A percentile compares a stretch with the other conserved stretches of the same genome.
phyloP scores from a whole-genome alignment of 2,888 invertebrate species.

The Aphodius granarius region DNA sequence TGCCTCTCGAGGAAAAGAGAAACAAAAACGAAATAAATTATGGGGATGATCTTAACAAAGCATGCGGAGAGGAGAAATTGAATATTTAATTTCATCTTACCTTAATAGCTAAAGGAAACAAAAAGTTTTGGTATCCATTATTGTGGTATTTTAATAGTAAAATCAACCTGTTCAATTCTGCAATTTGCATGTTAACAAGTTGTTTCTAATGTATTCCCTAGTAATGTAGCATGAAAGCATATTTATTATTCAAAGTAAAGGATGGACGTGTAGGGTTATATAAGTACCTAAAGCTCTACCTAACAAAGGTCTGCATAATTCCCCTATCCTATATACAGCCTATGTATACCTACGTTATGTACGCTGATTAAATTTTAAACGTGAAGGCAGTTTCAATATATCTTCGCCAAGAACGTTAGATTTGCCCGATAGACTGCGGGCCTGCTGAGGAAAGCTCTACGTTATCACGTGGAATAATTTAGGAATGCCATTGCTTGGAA shows the following conservation, averaged over 20 bases:
- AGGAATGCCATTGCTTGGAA: background rate
- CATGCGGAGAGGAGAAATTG: background rate
- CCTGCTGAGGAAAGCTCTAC: background rate
- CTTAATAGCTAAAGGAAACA: too few species aligned
- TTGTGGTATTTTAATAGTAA: too few species aligned
- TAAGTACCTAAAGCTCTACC: background rate
- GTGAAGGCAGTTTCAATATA: background rate
- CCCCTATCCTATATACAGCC: background rate
- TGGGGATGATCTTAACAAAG: background rate
- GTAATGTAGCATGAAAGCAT: background rate
- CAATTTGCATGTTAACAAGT: too few species aligned
- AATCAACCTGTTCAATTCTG: too few species aligned
- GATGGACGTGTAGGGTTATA: background rate
- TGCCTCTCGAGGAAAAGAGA: background rate
- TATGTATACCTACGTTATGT: too few species aligned
- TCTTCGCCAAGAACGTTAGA: background rate
- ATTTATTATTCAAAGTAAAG: background rate
- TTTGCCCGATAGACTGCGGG: background rate
- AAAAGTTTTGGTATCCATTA: too few species aligned
- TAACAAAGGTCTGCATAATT: background rate
- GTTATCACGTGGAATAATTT: background rate
- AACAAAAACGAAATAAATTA: background rate
- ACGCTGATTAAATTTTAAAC: background rate
- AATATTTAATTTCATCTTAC: background rate
- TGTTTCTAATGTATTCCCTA: too few species aligned